A percentile compares a stretch with the other conserved stretches of the same genome.
phyloP scores from a whole-genome alignment of 2,888 invertebrate genomes.

The Drosophila stalkeri region DNA sequence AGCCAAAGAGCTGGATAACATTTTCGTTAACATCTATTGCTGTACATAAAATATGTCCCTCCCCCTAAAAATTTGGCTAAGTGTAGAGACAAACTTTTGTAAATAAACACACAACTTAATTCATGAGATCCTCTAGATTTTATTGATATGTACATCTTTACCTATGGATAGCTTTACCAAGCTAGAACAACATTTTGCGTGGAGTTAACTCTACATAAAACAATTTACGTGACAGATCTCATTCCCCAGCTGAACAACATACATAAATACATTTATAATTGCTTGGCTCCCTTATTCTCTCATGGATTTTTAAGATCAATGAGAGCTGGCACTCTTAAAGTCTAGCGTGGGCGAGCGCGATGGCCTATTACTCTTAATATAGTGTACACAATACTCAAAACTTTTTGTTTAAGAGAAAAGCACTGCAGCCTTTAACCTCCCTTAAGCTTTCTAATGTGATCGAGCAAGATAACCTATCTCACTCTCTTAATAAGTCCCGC shows the following conservation, averaged over 20 bases:
- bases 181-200: not conserved
- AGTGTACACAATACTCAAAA: not conserved
- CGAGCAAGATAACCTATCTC: no score
- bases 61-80: conserved; percentile 22
- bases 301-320: not conserved
- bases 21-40: conserved; percentile 19
- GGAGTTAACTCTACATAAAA: not conserved
- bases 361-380: not conserved
- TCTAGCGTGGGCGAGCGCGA: not conserved
- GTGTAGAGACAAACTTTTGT: conserved; percentile 58
- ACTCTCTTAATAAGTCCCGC: no score
- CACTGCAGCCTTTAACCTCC: no score
- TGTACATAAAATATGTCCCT: conserved; percentile 41
- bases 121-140: conserved; percentile 1
- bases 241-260: not conserved
- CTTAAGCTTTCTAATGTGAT: no score
- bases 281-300: not conserved
- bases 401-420: not conserved
- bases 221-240: not conserved
- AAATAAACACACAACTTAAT: conserved; percentile 66
- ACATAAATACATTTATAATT: not conserved
- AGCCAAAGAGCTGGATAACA: conserved; percentile 1
- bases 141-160: no score
- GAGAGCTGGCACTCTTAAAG: not conserved
- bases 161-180: not conserved